Percentiles rank a stretch among this genome's conserved stretches.
Evolutionary conservation across 2,113 vertebrate species (phyloP).

Genomic region (Genyomyrus donnyi): DNA sequence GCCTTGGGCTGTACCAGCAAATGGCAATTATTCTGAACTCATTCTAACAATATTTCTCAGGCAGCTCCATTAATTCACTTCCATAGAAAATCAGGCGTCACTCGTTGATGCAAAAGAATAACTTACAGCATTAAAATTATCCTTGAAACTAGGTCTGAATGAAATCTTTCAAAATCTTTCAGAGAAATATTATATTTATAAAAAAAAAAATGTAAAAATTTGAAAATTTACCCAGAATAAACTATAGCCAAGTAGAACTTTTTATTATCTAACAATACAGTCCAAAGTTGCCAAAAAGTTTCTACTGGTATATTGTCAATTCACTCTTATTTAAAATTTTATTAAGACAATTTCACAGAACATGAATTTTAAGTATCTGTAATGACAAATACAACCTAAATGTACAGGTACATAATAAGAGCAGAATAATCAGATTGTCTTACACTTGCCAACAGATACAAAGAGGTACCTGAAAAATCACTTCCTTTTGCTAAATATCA

Average conservation of each 20-base stretch:
- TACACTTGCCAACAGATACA: not conserved
- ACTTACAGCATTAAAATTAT: not conserved
- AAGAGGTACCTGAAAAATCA: not conserved
- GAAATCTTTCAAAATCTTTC: not conserved
- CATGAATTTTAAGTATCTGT: not conserved
- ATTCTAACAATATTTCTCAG: not conserved
- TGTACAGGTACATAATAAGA: not conserved
- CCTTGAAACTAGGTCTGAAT: not conserved
- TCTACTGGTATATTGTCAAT: not conserved
- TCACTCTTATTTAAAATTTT: not conserved
- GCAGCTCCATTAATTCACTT: not conserved
- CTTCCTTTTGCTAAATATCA: not conserved
- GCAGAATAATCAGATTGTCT: not conserved
- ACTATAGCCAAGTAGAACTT: not conserved
- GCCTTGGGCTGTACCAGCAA: not conserved
- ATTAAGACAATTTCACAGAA: not conserved
- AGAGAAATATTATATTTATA: not conserved
- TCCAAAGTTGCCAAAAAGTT: not conserved
- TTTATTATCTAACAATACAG: not conserved
- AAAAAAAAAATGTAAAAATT: not conserved
- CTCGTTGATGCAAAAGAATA: not conserved
- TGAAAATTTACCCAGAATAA: not conserved
- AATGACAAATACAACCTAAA: too few relatives aligned
- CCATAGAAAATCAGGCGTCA: not conserved
- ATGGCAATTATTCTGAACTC: not conserved